Percentiles rank a stretch among this genome's conserved stretches.
Conservation (phyloP, 2,888 invertebrate species). For the Nymphalis c-album region DNA sequence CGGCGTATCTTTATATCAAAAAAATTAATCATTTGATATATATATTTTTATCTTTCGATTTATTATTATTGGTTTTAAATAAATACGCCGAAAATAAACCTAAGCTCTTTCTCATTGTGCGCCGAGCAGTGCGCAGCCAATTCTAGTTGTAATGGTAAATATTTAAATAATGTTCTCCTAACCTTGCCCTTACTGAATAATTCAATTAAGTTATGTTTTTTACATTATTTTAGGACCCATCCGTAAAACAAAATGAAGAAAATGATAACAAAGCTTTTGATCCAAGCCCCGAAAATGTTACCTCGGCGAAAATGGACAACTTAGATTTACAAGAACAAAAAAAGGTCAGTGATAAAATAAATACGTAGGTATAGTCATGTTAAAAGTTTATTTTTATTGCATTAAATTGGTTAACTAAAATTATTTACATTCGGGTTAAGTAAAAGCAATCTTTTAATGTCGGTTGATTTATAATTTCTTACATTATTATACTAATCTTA, state of each 20-base stretch:
- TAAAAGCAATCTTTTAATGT: no score
- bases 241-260: conserved; percentile 31
- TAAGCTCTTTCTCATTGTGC: conserved; percentile 20
- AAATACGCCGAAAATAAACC: conserved; percentile 48
- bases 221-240: conserved; percentile 32
- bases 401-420: no score
- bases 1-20: conserved; percentile 14
- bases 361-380: no score
- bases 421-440: no score
- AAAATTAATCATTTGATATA: conserved; percentile 16
- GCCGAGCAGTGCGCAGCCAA: conserved; percentile 18
- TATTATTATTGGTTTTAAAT: conserved; percentile 25
- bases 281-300: conserved; percentile 29
- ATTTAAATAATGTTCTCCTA: neutral
- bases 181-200: neutral
- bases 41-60: conserved; percentile 22
- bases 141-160: conserved; percentile 16
- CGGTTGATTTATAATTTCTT: no score
- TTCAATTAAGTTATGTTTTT: no score
- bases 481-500: no score
- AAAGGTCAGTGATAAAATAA: conserved; percentile 2
- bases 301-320: neutral
- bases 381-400: no score
- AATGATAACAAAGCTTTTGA: conserved; percentile 35
- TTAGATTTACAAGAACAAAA: conserved; percentile 2